phyloP scores from a whole-genome alignment of 2,888 invertebrate species.

The Gymnosoma rotundatum region DNA sequence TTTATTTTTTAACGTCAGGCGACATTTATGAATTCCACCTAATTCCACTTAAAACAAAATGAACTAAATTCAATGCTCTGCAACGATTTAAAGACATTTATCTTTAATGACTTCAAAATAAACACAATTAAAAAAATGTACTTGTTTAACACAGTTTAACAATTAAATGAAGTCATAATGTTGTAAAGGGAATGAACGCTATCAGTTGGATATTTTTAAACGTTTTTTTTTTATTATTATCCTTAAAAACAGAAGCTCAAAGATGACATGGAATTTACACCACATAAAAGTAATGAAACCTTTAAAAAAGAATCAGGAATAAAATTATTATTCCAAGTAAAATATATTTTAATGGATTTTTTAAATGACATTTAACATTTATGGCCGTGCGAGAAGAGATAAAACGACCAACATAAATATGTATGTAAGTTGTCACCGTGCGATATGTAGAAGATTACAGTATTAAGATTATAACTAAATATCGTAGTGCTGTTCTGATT shows the following conservation, averaged over 20 bases:
- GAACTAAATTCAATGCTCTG: slow-evolving; percentile 40
- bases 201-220: not conserved
- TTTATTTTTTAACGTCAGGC: slow-evolving; percentile 22
- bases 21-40: slow-evolving; percentile 33
- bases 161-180: slow-evolving; percentile 43
- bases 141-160: slow-evolving; percentile 42
- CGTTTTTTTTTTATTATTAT: slow-evolving; percentile 46
- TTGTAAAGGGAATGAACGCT: not conserved
- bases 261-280: slow-evolving; percentile 66
- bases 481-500: slow-evolving; percentile 12
- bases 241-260: slow-evolving; percentile 64
- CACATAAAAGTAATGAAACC: slow-evolving; percentile 60
- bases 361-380: slow-evolving; percentile 30
- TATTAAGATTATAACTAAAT: slow-evolving; percentile 39
- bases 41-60: slow-evolving; percentile 37
- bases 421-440: not conserved
- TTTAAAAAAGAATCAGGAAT: not conserved
- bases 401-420: not conserved
- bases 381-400: not conserved
- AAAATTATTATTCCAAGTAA: slow-evolving; percentile 35
- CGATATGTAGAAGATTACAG: slow-evolving; percentile 30
- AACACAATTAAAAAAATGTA: slow-evolving; percentile 50
- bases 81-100: slow-evolving; percentile 35
- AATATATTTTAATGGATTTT: slow-evolving; percentile 60
- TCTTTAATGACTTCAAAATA: slow-evolving; percentile 61